Evolutionary conservation across 2,888 invertebrate genomes (phyloP), one percentile per base, ranked within the genome.

Genomic region (Apodemia hepburni): DNA sequence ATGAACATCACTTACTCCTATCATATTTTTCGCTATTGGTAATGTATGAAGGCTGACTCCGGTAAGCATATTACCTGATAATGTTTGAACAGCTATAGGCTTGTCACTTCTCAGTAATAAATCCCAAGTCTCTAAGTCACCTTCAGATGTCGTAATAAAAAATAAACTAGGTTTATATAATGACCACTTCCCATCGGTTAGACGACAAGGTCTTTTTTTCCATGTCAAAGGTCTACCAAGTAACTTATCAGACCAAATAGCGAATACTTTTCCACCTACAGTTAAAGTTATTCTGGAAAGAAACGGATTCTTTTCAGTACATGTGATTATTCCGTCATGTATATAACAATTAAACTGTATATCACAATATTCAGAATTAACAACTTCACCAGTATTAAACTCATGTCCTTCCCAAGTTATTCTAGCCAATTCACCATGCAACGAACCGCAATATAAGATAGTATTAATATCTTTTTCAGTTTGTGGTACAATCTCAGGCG

Each of bases 121-220:
- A 84, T 97, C 95, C 97, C 97, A 98, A 12, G 95, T 93, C 82
- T 97, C 97, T 15, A 97, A 85, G 64, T 92, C 93, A 3, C 97
- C 97, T 84, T 97, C 96, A 29, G 90, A 92, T 22, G 95, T 94
- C 0, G 94, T 92, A 62, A 97, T 81, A 75, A 95, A 95, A 64
- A 97, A 85, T 59, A 96, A 92, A 60, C 94, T 94, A 0, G 97
- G 94, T 61, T 95, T 93, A 57, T 93, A 93, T n/a, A 93, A 88
- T n/a, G 96, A 96, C 97, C 97, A 97, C 47, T 90, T 85, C 0
- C 95, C 94, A 17, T 93, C 92, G 0, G 95, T 95, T 67, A 95
- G 88, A 62, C 87, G 82, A 64, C 84, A 84, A 2, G 91, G 84
- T 15, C 93, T 88, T 69, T 93, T 93, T 62, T 95, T 93, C 95